Evolutionary conservation across 2,888 invertebrate species (phyloP).

Genomic region (Caenorhabditis sp.): DNA sequence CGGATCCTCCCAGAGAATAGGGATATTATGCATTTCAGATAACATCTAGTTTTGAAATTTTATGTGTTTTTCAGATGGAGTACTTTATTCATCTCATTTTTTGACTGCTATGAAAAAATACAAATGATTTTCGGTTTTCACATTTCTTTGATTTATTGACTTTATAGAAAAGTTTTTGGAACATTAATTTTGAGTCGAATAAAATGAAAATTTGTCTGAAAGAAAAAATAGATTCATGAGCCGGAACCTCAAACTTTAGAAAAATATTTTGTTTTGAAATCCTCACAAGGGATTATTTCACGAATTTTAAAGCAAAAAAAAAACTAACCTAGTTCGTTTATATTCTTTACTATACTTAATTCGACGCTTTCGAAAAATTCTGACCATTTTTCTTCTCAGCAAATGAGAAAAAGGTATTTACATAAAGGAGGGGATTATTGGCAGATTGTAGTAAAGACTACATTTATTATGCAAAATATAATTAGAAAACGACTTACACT

Average conservation of each 20-base stretch:
- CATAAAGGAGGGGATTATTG: neutral
- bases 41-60: neutral
- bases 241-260: neutral
- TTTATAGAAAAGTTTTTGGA: neutral
- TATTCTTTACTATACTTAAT: constrained; percentile 1
- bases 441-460: neutral
- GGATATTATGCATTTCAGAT: neutral
- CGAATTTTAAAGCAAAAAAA: neutral
- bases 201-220: neutral
- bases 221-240: no score
- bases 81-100: neutral
- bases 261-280: no score
- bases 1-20: neutral
- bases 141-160: neutral
- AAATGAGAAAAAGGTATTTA: neutral
- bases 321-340: neutral
- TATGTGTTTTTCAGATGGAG: neutral
- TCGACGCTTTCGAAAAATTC: neutral
- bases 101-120: neutral
- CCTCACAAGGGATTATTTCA: no score
- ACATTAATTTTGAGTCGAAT: neutral
- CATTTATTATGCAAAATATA: constrained; percentile 1
- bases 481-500: constrained; percentile 37
- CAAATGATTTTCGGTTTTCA: neutral
- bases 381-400: neutral